phyloP scores from a whole-genome alignment of 92 coral and sea anemone genomes.

The Palythoa caribaeorum region DNA sequence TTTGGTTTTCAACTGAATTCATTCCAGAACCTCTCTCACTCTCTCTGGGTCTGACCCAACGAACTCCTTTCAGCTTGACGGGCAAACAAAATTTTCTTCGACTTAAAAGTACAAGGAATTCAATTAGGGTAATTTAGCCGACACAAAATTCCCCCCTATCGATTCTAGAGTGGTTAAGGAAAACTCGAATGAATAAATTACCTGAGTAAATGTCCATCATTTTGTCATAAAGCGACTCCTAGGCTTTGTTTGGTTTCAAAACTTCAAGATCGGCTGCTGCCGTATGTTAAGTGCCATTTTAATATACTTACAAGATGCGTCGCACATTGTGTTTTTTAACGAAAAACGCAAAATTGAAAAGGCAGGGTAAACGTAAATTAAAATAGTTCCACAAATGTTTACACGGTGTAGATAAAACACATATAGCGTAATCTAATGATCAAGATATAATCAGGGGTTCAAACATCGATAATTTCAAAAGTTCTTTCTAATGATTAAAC shows the following conservation, averaged over 20 bases:
- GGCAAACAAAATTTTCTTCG: background rate
- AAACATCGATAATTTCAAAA: slow-evolving; percentile 26
- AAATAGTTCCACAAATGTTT: slow-evolving; percentile 34
- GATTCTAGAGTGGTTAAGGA: slow-evolving; percentile 39
- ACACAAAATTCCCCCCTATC: slow-evolving; percentile 42
- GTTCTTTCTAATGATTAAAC: background rate
- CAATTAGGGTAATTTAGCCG: slow-evolving; percentile 43
- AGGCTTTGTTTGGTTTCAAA: slow-evolving; percentile 45
- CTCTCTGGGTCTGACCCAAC: background rate
- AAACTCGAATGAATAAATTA: slow-evolving; percentile 48
- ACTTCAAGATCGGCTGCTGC: slow-evolving; percentile 2
- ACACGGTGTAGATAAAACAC: slow-evolving; percentile 29
- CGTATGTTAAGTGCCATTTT: slow-evolving; percentile 35
- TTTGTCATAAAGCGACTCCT: slow-evolving; percentile 45
- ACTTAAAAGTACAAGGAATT: slow-evolving; percentile 31
- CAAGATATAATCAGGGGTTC: slow-evolving; percentile 26
- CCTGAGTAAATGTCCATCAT: slow-evolving; percentile 31
- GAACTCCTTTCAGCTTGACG: background rate
- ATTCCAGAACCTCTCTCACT: background rate
- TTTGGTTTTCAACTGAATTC: slow-evolving; percentile 25
- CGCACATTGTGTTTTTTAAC: background rate
- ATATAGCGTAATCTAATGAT: slow-evolving; percentile 44
- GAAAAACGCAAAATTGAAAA: background rate
- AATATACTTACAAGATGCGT: slow-evolving; percentile 26
- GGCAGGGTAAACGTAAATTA: background rate